These are phyloP conservation scores for Myiozetetes cayanensis DNA, from an alignment of 2,113 vertebrate genomes.

Conservation along the genomic window DNA sequence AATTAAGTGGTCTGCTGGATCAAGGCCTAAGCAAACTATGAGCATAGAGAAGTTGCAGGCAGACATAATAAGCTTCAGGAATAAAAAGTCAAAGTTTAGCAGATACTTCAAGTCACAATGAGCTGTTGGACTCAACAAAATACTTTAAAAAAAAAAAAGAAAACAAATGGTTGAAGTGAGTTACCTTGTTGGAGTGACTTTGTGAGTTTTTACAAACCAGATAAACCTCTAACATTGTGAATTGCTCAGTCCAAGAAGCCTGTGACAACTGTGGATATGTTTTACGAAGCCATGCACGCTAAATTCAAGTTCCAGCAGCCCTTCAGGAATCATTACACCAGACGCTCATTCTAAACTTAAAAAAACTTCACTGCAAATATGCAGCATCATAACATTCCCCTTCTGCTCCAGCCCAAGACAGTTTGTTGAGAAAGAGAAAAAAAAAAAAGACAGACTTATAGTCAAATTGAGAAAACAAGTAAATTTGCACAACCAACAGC, in stretches of 20 bases:
- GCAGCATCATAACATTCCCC: fast-evolving
- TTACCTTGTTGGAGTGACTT: not conserved
- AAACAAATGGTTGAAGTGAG: not conserved
- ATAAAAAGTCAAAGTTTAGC: not conserved
- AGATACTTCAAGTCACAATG: not conserved
- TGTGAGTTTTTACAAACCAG: not conserved
- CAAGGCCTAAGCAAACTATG: not conserved
- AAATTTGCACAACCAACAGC: not conserved
- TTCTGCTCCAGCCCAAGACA: not conserved
- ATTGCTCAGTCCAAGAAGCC: not conserved
- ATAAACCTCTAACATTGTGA: not conserved
- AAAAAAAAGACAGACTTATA: not conserved
- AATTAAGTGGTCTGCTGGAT: conserved; percentile 15
- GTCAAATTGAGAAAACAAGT: not conserved
- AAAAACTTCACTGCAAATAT: not conserved
- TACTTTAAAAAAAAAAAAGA: not conserved
- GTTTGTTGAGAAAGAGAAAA: not conserved
- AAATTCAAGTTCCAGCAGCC: not conserved
- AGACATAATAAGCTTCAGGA: not conserved
- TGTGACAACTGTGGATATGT: not conserved
- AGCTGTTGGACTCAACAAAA: not conserved
- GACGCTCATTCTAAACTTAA: not conserved
- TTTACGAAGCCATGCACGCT: not conserved
- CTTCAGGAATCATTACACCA: not conserved
- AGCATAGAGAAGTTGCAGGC: not conserved